Evolutionary conservation across 2,113 vertebrate species (phyloP).

Genomic region (Aldabrachelys gigantea): DNA sequence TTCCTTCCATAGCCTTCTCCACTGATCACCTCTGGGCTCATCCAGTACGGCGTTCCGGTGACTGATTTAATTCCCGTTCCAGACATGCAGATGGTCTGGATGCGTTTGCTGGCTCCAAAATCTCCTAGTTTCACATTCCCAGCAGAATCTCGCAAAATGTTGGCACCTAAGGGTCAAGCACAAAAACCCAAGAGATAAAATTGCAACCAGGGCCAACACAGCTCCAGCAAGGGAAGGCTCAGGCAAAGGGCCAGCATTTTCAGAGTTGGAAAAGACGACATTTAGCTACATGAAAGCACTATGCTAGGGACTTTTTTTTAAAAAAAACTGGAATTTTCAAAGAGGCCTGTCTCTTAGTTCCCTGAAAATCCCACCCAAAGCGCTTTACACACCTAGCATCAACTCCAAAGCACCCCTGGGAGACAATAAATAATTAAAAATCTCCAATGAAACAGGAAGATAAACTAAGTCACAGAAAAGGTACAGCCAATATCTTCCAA

Average conservation of each 20-base stretch:
- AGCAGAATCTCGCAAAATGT: constrained; percentile 91
- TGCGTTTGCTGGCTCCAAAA: constrained; percentile 94
- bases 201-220: neutral
- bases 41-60: constrained; percentile 95
- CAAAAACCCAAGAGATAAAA: neutral
- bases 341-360: neutral
- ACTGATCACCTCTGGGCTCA: constrained; percentile 94
- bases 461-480: neutral
- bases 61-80: constrained; percentile 94
- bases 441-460: neutral
- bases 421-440: neutral
- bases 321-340: neutral
- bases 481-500: neutral
- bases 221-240: neutral
- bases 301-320: rapidly evolving
- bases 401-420: neutral
- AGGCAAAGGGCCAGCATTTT: neutral
- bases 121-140: constrained; percentile 94
- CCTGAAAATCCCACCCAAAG: neutral
- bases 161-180: constrained; percentile 83
- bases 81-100: constrained; percentile 96
- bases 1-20: constrained; percentile 93
- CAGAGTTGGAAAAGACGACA: neutral
- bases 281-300: neutral
- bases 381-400: neutral